Base-by-base conservation (phyloP, 2,797 vertebrate genomes). In the Synaphobranchus kaupii region DNA sequence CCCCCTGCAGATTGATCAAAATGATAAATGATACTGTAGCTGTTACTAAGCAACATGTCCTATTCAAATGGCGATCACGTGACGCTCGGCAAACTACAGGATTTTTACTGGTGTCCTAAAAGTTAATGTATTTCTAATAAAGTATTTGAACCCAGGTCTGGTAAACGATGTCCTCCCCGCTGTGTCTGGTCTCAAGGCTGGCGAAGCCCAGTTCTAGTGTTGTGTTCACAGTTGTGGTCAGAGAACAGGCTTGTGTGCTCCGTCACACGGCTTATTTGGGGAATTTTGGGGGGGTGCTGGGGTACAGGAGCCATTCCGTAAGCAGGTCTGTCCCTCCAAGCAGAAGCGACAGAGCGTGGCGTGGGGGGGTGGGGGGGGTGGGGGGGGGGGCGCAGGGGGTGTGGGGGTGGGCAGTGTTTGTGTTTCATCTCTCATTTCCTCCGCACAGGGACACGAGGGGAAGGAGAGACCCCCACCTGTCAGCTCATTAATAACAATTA, bases 171-270 rank as follows among this genome's bases (percentile, higher is more conserved):
- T 15, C 22, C 20, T 0, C 12, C 20, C 25, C 4, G 60, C 22
- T 66, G 25, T 25, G 20, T 63, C 22, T n/a, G 22, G 60, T 6
- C 25, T 66, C 22, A n/a, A 63, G 22, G 60, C 25, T n/a, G 54
- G 54, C 9, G 54, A 7, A 84, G 31, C 81, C 80, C 83, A 85
- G 86, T 83, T 52, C 84, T 88, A 3, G 85, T 82, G 25, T 80
- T 91, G 87, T 91, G 91, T 91, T 85, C 91, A 82, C 90, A 93
- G 92, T 89, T 93, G 92, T 84, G 58, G n/a, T 85, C 84, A 89
- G 87, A 89, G 87, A 80, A 54, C 39, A 2, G 83, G 25, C 48
- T 54, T 48, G n/a, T 85, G 83, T 87, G 81, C 81, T 58, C 71
- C 50, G 76, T 78, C 39, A 80, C 44, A 10, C 22, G 12, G 76